phyloP scores from a whole-genome alignment of 37 sponge, comb jelly and placozoan genomes.

The Petrosia ficiformis region DNA sequence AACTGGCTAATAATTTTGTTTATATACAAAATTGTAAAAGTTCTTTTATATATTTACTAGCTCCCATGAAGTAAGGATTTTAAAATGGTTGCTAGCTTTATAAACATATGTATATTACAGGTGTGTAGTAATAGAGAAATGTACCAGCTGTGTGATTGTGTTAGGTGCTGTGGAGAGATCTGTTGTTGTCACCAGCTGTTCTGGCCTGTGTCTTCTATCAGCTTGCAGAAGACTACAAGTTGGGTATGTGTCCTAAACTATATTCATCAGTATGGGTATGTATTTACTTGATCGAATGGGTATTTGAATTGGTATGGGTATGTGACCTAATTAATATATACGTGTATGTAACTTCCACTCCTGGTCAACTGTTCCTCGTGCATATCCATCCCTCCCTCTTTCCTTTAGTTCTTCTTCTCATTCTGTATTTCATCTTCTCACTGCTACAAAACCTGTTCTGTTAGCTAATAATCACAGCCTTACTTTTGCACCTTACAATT shows the following conservation, averaged over 20 bases:
- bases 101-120: conserved; percentile 2
- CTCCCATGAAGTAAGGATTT: conserved; percentile 51
- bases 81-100: too few relatives aligned
- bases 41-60: conserved; percentile 66
- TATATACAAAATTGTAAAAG: conserved; percentile 58
- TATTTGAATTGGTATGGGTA: too few relatives aligned
- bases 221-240: conserved; percentile 69
- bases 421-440: conserved; percentile 51
- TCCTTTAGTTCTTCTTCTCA: conserved; percentile 44
- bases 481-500: conserved; percentile 73
- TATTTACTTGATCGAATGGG: too few relatives aligned
- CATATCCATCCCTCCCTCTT: not conserved
- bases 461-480: conserved; percentile 32
- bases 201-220: conserved; percentile 51
- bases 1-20: conserved; percentile 27
- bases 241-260: conserved; percentile 47
- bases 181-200: conserved; percentile 54
- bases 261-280: too few relatives aligned
- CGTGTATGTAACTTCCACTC: too few relatives aligned
- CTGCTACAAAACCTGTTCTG: conserved; percentile 44
- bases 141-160: conserved; percentile 63
- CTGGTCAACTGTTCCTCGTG: too few relatives aligned
- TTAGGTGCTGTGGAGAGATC: conserved; percentile 67
- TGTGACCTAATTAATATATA: too few relatives aligned
- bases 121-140: conserved; percentile 64